phyloP scores from a whole-genome alignment of 2,113 vertebrate genomes.

The Monopterus albus region DNA sequence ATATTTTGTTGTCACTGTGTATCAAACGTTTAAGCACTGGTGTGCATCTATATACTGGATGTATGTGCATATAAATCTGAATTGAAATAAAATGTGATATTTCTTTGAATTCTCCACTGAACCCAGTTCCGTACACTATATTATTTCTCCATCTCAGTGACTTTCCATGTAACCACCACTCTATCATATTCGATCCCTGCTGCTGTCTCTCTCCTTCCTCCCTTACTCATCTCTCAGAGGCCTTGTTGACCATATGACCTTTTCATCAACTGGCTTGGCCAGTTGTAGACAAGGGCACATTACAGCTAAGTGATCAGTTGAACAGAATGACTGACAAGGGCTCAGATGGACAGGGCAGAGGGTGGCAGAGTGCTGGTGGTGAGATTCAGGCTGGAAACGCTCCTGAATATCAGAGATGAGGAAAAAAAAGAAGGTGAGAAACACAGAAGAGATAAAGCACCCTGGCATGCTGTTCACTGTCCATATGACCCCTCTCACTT shows the following conservation, averaged over 20 bases:
- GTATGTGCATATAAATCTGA: too few species aligned
- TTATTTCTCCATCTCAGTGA: slow-evolving; percentile 13
- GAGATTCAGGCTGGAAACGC: slow-evolving; percentile 34
- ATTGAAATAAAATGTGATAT: not conserved
- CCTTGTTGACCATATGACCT: slow-evolving; percentile 77
- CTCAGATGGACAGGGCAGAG: slow-evolving; percentile 69
- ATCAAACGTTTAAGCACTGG: too few species aligned
- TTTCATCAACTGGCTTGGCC: slow-evolving; percentile 59
- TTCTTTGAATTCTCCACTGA: too few species aligned
- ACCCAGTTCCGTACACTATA: not conserved
- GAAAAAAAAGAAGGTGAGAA: slow-evolving; percentile 59
- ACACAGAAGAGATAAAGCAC: slow-evolving; percentile 57
- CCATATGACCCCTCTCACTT: slow-evolving; percentile 73
- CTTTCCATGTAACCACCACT: slow-evolving; percentile 41
- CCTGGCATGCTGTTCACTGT: slow-evolving; percentile 62
- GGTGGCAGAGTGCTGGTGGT: slow-evolving; percentile 52
- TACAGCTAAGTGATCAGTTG: slow-evolving; percentile 71
- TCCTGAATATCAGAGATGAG: slow-evolving; percentile 69
- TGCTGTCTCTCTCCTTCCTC: slow-evolving; percentile 15
- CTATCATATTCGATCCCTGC: slow-evolving; percentile 3
- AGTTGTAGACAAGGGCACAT: slow-evolving; percentile 69
- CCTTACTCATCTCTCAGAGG: slow-evolving; percentile 33
- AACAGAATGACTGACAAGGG: slow-evolving; percentile 77
- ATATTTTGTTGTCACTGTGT: too few species aligned
- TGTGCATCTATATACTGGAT: too few species aligned